A percentile compares a stretch with the other conserved stretches of the same genome.
Conservation (phyloP, 1,140 invertebrate genomes). For the Carcinoscorpius rotundicauda region DNA sequence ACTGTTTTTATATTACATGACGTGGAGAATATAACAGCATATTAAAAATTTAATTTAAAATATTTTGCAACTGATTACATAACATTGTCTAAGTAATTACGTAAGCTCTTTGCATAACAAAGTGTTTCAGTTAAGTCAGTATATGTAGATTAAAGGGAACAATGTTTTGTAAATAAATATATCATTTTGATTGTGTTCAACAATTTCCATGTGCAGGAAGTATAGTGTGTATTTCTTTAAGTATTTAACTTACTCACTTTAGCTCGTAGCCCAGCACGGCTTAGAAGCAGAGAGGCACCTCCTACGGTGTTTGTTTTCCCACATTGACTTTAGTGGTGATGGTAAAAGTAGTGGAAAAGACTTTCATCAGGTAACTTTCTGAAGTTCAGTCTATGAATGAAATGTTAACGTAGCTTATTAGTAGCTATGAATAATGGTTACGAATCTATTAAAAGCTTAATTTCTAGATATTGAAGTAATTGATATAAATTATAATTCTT, state of each 20-base stretch:
- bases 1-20: too few species aligned
- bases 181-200: too few species aligned
- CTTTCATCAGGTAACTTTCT: conserved; percentile 33
- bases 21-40: too few species aligned
- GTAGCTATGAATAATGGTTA: too few species aligned
- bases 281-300: conserved; percentile 77
- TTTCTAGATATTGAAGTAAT: neutral
- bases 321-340: conserved; percentile 44
- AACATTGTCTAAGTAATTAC: too few species aligned
- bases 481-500: too few species aligned
- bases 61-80: too few species aligned
- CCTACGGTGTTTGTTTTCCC: conserved; percentile 69
- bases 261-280: conserved; percentile 67
- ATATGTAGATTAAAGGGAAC: too few species aligned
- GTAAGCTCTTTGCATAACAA: too few species aligned
- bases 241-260: conserved; percentile 25
- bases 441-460: neutral
- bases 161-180: too few species aligned
- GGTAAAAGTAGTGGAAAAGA: conserved; percentile 40
- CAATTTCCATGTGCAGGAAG: neutral
- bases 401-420: neutral
- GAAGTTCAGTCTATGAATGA: neutral
- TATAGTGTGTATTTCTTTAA: conserved; percentile 4
- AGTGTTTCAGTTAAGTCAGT: too few species aligned
- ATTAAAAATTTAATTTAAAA: too few species aligned